Conservation (phyloP, 2,113 vertebrate genomes). For the Tetrax tetrax region DNA sequence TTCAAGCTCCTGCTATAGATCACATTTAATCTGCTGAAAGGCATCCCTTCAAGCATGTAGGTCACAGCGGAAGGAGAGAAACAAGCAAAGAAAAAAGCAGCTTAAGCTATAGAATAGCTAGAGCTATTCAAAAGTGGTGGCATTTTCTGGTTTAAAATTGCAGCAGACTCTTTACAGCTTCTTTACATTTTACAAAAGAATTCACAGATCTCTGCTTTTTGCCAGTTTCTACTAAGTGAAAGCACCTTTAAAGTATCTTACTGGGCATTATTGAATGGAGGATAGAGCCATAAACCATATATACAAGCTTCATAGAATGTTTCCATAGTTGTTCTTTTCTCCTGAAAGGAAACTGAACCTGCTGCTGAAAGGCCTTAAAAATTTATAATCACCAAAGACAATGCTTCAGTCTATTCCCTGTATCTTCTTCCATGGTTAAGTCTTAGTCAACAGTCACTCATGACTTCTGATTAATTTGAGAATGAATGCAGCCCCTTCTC, state of each 20-base stretch:
- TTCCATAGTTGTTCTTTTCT: neutral
- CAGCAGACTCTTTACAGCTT: neutral
- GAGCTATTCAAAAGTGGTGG: neutral
- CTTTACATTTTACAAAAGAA: neutral
- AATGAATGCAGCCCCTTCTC: neutral
- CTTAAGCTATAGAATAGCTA: neutral
- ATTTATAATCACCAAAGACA: neutral
- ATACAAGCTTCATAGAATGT: neutral
- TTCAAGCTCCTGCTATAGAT: neutral
- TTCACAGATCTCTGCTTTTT: neutral
- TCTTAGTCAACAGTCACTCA: neutral
- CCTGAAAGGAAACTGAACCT: neutral
- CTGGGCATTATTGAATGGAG: neutral
- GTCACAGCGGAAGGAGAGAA: neutral
- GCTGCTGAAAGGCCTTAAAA: neutral
- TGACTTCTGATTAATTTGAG: slow-evolving; percentile 44
- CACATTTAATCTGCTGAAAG: neutral
- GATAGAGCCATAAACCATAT: neutral
- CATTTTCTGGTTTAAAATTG: neutral
- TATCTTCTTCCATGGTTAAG: neutral
- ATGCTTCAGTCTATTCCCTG: neutral
- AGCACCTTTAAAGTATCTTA: neutral
- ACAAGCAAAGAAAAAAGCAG: neutral
- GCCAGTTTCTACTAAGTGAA: neutral
- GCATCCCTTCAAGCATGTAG: neutral